Evolutionary conservation across 2,888 invertebrate genomes (phyloP), one percentile per base, ranked within the genome.

Genomic region (Thera britannica): DNA sequence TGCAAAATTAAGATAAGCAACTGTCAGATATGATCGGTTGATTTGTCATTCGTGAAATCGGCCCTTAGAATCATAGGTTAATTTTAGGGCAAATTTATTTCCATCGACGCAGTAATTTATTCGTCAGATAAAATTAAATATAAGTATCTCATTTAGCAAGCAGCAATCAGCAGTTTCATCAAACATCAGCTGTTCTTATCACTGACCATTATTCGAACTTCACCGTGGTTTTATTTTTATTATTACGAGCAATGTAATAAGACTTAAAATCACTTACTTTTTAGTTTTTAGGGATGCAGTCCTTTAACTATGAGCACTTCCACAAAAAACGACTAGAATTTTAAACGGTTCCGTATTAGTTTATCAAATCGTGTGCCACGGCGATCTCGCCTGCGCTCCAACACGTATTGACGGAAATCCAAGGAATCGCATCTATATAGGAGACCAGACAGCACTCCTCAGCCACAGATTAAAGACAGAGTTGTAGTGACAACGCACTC

Each of bases 331-430:
- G 76, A 80, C 79, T 78, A 84, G 79, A 80, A 70, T 35, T 60
- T 41, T 12, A 48, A 70, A 66, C 23, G 57, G 35, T 44, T 56
- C 44, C 55, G 66, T 54, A 65, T 52, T 58, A 69, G 56, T 73
- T 70, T 70, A 75, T 68, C 70, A 41, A 58, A 69, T 72, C 82
- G 80, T 79, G 80, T 75, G 83, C 84, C 83, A 77, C 82, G 78
- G 82, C 83, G 74, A 41, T 71, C 80, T 41, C 72, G 72, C 77
- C 86, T 82, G 83, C 84, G 87, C 83, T 87, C 84, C 58, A 82
- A 81, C 85, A 84, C 87, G 83, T 74, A 84, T 84, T 89, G 87
- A 79, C 78, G 70, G 70, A 72, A 68, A 61, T 64, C 68, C 71
- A 66, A 67, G 61, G 23, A 62, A 70, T 68, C 65, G 77, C 83